Percentiles rank a stretch among this genome's conserved stretches.
phyloP scores from a whole-genome alignment of 2,797 vertebrate species.

The Acrossocheilus wenchowensis region DNA sequence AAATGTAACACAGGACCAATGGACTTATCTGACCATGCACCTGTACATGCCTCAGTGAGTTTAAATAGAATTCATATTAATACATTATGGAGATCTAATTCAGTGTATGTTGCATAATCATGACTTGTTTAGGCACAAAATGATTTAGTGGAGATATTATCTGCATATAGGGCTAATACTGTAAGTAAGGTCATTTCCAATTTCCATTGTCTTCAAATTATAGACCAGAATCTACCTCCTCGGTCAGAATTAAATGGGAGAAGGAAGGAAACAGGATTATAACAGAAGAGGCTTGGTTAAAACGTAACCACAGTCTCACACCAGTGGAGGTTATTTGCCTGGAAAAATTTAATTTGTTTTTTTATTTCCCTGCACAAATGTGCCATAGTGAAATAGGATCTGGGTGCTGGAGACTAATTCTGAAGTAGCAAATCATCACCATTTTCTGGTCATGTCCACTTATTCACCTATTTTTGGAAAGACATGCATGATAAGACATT shows the following conservation, averaged over 20 bases:
- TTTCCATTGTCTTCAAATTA: not conserved
- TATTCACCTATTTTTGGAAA: not conserved
- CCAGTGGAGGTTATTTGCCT: not conserved
- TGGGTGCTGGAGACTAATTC: not conserved
- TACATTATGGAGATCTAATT: no score
- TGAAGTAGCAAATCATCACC: not conserved
- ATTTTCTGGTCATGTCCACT: not conserved
- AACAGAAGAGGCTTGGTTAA: not conserved
- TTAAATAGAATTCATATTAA: no score
- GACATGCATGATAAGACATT: not conserved
- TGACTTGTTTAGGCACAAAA: no score
- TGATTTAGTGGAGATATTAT: no score
- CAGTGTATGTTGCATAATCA: no score
- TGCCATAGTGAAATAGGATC: not conserved
- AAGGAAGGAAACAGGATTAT: not conserved
- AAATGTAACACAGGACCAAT: not conserved
- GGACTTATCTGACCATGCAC: not conserved
- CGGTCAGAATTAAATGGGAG: not conserved
- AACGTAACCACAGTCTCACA: not conserved
- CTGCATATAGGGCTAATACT: no score
- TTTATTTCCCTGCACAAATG: not conserved
- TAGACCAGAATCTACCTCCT: not conserved
- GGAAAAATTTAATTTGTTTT: not conserved
- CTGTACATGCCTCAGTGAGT: constrained; percentile 1
- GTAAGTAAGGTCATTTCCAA: not conserved